Base-by-base conservation (phyloP, 2,113 vertebrate genomes). In the Takifugu flavidus region DNA sequence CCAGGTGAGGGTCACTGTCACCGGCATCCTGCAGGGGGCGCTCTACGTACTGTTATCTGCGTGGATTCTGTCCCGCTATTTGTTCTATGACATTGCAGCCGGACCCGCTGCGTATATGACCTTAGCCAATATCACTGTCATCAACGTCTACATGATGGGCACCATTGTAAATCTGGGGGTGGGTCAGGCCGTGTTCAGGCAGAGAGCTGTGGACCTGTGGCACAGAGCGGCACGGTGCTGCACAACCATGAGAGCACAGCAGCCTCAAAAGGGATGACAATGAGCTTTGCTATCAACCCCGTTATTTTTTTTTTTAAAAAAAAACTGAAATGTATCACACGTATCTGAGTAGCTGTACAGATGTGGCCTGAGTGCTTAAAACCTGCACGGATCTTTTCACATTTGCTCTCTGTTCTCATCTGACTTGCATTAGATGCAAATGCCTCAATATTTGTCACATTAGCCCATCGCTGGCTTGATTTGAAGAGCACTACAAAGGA, bases 1-100 rank as follows among this genome's bases (percentile, higher is more conserved):
- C 34, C 75, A 79, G 58, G 15, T 79, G 52, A 81, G 78, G 11
- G 75, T 78, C 45, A 51, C 66, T 8, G 2, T 42, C 58, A 76
- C 25, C 2, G 72, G 67, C 7, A 14, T 74, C 11, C 1, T 71
- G 3, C 72, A 84, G 53, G 61, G 61, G 50, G 6, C 58, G 6
- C 3, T 79, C 2, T 67, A 46, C 15, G 0, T 44, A 1, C 0
- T 31, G 10, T 70, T 6, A 14, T 1, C 25, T 14, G 0, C 14
- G 0, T 73, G 65, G 68, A 6, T 0, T 5, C 0, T n/a, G 1
- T 20, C 2, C 11, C 0, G 0, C 0, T 49, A 3, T 31, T 0
- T 43, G 27, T 2, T 6, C 14, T 0, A 8, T 0, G 1, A 15
- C 0, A 0, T 8, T 13, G 1, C 13, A n/a, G 6, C 15, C n/a